Conservation (phyloP, 1,140 invertebrate species). For the Drosophila persimilis region DNA sequence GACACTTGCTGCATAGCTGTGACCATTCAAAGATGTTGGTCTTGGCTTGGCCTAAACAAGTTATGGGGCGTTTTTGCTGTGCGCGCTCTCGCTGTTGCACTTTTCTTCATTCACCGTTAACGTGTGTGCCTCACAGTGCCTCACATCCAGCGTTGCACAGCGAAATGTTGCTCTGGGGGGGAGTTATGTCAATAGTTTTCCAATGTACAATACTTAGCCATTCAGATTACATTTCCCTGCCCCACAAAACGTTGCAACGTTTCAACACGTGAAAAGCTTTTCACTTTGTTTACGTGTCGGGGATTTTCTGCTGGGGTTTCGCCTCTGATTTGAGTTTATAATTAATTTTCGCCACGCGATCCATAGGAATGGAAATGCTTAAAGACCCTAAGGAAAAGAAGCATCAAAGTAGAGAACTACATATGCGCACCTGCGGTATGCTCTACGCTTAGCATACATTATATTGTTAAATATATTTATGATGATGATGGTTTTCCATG, state of each 20-base stretch:
- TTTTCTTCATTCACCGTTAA: conserved; percentile 67
- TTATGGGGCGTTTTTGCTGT: conserved; percentile 43
- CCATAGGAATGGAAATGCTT: conserved; percentile 30
- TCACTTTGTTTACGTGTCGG: conserved; percentile 61
- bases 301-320: conserved; percentile 47
- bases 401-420: neutral
- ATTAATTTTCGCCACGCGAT: conserved; percentile 74
- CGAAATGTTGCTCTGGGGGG: neutral
- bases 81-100: conserved; percentile 14
- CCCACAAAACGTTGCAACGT: conserved; percentile 21
- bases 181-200: no score
- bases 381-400: conserved; percentile 16
- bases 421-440: conserved; percentile 24
- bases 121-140: neutral
- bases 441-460: conserved; percentile 3
- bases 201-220: neutral
- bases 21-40: conserved; percentile 61
- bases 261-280: conserved; percentile 54
- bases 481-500: no score
- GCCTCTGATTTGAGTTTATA: conserved; percentile 54
- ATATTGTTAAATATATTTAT: no score
- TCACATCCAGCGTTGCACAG: no score
- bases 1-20: conserved; percentile 72
- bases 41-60: conserved; percentile 56
- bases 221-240: conserved; percentile 23